A percentile compares a stretch with the other conserved stretches of the same genome.
Evolutionary conservation across 2,797 vertebrate species (phyloP).

Genomic region (Eutrigla gurnardus): DNA sequence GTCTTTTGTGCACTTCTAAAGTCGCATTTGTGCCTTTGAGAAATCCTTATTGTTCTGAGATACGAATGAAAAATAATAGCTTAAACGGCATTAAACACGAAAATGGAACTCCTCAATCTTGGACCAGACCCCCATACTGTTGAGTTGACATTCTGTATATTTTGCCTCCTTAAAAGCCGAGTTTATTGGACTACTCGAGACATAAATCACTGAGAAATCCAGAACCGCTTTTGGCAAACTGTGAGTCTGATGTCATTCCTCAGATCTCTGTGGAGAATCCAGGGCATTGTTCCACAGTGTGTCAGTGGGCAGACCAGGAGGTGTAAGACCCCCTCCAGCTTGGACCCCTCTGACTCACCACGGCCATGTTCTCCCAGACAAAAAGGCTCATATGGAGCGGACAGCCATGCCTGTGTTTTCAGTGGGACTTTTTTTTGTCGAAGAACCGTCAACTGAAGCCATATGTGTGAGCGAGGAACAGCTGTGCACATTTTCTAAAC

Average conservation of each 20-base stretch:
- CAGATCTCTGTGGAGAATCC: slow-evolving; percentile 42
- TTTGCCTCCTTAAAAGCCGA: slow-evolving; percentile 13
- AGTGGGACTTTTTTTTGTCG: not conserved
- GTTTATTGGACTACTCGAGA: slow-evolving; percentile 27
- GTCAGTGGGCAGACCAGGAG: slow-evolving; percentile 24
- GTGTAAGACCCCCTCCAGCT: slow-evolving; percentile 48
- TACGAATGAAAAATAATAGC: slow-evolving; percentile 1
- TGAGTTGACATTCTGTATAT: slow-evolving; percentile 14
- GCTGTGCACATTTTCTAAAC: slow-evolving; percentile 28
- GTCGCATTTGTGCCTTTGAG: not conserved
- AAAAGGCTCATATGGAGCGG: slow-evolving; percentile 11
- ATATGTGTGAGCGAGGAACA: slow-evolving; percentile 29
- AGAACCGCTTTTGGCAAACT: slow-evolving; percentile 30
- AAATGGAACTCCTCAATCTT: slow-evolving; percentile 1
- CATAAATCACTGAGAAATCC: slow-evolving; percentile 40
- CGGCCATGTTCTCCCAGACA: slow-evolving; percentile 12
- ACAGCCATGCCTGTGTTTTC: slow-evolving; percentile 26
- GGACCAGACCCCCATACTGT: not conserved
- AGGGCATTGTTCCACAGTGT: slow-evolving; percentile 42
- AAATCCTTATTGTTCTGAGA: slow-evolving; percentile 2
- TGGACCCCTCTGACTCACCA: slow-evolving; percentile 35
- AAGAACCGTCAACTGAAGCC: slow-evolving; percentile 25
- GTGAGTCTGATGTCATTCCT: slow-evolving; percentile 52
- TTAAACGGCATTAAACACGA: not conserved
- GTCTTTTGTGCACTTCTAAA: slow-evolving; percentile 13